Evolutionary conservation across 2,797 vertebrate genomes (phyloP), one percentile per base, ranked within the genome.

Genomic region (Lateolabrax maculatus): DNA sequence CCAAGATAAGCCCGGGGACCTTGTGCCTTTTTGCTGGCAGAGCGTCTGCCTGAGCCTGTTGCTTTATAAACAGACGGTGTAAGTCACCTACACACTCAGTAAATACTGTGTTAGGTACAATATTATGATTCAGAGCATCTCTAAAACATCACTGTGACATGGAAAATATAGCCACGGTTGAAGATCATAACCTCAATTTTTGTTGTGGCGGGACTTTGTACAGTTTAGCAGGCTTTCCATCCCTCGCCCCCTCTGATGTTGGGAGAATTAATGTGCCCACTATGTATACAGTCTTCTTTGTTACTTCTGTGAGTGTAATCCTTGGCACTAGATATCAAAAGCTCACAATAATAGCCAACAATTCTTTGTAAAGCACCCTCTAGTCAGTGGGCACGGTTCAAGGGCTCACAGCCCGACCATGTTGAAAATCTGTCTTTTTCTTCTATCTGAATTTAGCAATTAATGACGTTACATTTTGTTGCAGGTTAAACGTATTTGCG

Each of bases 1-100:
- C 88, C 75, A 41, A 93, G 92, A 94, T 92, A 94, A 94, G 92
- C 90, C 86, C 83, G 65, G 84, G 89, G 87, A 89, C 92, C 89
- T 88, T 79, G 87, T 89, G 90, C 82, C 87, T 87, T 86, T 87
- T 89, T 66, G 83, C 89, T 91, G 91, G 89, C 89, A 87, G 83
- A 87, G 89, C 51, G 68, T 92, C 84, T 90, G 89, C 86, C 82
- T 84, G 71, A 91, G 88, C 90, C 89, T 90, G 91, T 93, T 94
- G 92, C 91, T 90, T 79, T 85, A 84, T 70, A 91, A 93, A 91
- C 93, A 92, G 92, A 93, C 92, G 90, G 89, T 83, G 84, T 83
- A 88, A 89, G 89, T 92, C 93, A 91, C 86, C 90, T 71, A 84
- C 81, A 77, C 85, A 78, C 82, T 82, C 39, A 10, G 85, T 91